Evolutionary conservation across 2,888 invertebrate genomes (phyloP).

Genomic region (Zygothrica quintamaculata): DNA sequence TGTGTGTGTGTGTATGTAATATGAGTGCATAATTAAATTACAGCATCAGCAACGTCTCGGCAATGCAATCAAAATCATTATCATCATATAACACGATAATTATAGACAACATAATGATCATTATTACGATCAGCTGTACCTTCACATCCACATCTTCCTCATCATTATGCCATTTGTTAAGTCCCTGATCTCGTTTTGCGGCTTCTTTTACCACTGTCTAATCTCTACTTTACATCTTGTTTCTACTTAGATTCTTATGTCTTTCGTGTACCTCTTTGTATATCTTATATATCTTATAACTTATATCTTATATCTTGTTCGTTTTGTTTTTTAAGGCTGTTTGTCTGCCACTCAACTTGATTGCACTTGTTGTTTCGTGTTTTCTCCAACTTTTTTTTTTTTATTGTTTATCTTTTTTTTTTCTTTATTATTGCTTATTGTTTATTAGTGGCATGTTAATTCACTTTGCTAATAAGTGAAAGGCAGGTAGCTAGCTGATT

Average conservation of each 20-base stretch:
- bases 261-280: slow-evolving; percentile 24
- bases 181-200: slow-evolving; percentile 71
- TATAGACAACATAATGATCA: slow-evolving; percentile 13
- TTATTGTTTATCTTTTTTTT: slow-evolving; percentile 52
- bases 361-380: slow-evolving; percentile 60
- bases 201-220: slow-evolving; percentile 14
- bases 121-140: slow-evolving; percentile 14
- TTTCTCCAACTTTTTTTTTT: slow-evolving; percentile 57
- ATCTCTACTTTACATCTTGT: slow-evolving; percentile 45
- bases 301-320: slow-evolving; percentile 23
- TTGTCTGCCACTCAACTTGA: slow-evolving; percentile 31
- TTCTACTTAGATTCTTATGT: slow-evolving; percentile 23
- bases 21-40: slow-evolving; percentile 68
- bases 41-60: slow-evolving; percentile 51
- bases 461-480: slow-evolving; percentile 75
- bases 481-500: slow-evolving; percentile 52
- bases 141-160: slow-evolving; percentile 26
- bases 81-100: slow-evolving; percentile 15
- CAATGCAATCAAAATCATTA: slow-evolving; percentile 39
- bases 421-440: slow-evolving; percentile 45
- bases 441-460: slow-evolving; percentile 70
- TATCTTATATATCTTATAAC: slow-evolving; percentile 14
- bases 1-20: slow-evolving; percentile 17
- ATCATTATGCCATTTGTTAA: slow-evolving; percentile 49
- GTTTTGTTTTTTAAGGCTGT: slow-evolving; percentile 31